Conservation (phyloP, 2,888 invertebrate genomes). For the Amblyteles armatorius region DNA sequence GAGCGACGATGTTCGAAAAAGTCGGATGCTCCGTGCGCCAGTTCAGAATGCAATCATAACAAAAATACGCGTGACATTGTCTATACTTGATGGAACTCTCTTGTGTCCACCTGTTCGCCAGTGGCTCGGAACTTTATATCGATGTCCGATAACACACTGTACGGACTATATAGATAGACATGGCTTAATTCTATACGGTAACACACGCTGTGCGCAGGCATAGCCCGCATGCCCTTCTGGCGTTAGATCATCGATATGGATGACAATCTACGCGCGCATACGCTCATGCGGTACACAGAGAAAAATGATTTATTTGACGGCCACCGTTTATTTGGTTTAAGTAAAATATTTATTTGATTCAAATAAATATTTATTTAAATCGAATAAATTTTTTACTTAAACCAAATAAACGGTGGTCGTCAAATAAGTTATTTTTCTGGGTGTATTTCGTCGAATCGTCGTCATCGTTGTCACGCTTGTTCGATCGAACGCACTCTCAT, state of each 20-base stretch:
- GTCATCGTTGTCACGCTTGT: not conserved
- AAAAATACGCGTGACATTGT: slow-evolving; percentile 18
- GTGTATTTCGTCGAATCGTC: not conserved
- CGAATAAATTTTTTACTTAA: no score
- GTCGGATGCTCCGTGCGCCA: slow-evolving; percentile 5
- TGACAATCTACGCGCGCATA: not conserved
- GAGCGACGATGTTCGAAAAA: not conserved
- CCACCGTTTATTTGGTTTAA: no score
- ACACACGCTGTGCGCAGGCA: not conserved
- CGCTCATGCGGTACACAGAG: not conserved
- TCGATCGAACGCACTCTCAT: not conserved
- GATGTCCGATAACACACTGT: slow-evolving; percentile 41
- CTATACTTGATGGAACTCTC: slow-evolving; percentile 40
- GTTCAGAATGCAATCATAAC: slow-evolving; percentile 18
- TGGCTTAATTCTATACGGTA: not conserved
- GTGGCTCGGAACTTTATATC: not conserved
- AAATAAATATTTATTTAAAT: no score
- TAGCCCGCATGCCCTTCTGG: not conserved
- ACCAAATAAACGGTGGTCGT: no score
- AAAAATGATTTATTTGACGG: no score
- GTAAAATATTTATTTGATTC: no score
- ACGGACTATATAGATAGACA: not conserved
- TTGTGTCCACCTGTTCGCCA: slow-evolving; percentile 41
- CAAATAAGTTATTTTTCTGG: no score
- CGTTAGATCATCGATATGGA: not conserved